Evolutionary conservation across 2,888 invertebrate genomes (phyloP).

Genomic region (Drosophila siamana): DNA sequence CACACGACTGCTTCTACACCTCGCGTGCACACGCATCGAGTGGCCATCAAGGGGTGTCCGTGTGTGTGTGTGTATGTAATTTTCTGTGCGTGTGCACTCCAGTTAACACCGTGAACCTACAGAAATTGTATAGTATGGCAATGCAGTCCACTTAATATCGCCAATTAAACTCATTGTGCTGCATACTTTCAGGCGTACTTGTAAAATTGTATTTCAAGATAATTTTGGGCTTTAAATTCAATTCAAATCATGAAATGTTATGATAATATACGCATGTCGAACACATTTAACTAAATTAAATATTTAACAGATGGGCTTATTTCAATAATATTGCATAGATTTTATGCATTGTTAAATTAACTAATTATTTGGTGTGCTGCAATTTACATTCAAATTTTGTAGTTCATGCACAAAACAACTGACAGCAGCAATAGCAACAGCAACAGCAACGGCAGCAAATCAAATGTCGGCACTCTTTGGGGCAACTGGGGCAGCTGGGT

Average conservation of each 20-base stretch:
- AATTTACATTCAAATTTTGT: conserved; percentile 55
- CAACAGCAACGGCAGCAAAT: conserved; percentile 25
- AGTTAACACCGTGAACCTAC: conserved; percentile 5
- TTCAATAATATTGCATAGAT: conserved; percentile 4
- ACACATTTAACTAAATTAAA: conserved; percentile 2
- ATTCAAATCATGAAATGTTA: neutral
- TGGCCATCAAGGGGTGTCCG: conserved; percentile 4
- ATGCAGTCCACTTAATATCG: conserved; percentile 53
- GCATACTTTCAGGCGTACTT: conserved; percentile 21
- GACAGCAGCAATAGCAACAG: conserved; percentile 27
- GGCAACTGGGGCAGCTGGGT: conserved; percentile 34
- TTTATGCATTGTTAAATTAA: conserved; percentile 35
- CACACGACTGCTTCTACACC: conserved; percentile 2
- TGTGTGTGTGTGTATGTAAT: neutral
- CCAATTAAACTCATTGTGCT: conserved; percentile 58
- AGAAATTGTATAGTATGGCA: conserved; percentile 6
- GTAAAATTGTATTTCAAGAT: neutral
- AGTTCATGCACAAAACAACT: conserved; percentile 32
- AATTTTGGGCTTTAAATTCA: conserved; percentile 1
- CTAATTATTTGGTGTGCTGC: conserved; percentile 51
- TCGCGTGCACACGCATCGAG: conserved; percentile 21
- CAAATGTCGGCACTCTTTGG: conserved; percentile 54
- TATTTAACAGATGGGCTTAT: conserved; percentile 2
- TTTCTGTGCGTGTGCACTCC: conserved; percentile 2
- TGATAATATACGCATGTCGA: neutral